Conservation (phyloP, 2,113 vertebrate species). For the Cyanoramphus novaezelandiae region DNA sequence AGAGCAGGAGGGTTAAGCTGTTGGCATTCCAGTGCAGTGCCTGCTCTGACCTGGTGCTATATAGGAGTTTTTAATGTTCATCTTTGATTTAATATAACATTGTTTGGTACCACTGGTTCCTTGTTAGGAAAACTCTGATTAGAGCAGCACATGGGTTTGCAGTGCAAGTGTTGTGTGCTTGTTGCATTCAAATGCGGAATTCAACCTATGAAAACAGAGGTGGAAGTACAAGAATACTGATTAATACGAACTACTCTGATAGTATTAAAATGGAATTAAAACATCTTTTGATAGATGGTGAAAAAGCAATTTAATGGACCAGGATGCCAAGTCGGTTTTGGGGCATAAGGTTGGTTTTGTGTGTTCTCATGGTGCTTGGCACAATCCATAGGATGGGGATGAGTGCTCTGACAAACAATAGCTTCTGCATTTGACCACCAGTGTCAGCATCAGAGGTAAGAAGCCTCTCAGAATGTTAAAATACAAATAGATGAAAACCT, state of each 20-base stretch:
- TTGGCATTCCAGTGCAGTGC: not conserved
- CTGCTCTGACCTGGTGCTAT: not conserved
- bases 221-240: not conserved
- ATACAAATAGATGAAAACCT: not conserved
- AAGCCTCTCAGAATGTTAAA: not conserved
- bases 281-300: not conserved
- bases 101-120: not conserved
- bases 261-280: not conserved
- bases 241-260: not conserved
- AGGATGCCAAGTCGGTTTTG: rapidly evolving
- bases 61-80: not conserved
- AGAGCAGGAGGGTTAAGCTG: not conserved
- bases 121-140: not conserved
- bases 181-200: not conserved
- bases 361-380: not conserved
- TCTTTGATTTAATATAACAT: not conserved
- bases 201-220: not conserved
- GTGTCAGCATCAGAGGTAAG: not conserved
- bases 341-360: not conserved
- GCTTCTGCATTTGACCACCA: not conserved
- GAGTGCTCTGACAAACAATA: not conserved
- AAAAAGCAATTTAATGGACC: rapidly evolving
- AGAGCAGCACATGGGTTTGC: not conserved
- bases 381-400: rapidly evolving
- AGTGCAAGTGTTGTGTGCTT: not conserved